A percentile compares a stretch with the other conserved stretches of the same genome.
Conservation (phyloP, 1,140 invertebrate species). For the Plectus sambesii region DNA sequence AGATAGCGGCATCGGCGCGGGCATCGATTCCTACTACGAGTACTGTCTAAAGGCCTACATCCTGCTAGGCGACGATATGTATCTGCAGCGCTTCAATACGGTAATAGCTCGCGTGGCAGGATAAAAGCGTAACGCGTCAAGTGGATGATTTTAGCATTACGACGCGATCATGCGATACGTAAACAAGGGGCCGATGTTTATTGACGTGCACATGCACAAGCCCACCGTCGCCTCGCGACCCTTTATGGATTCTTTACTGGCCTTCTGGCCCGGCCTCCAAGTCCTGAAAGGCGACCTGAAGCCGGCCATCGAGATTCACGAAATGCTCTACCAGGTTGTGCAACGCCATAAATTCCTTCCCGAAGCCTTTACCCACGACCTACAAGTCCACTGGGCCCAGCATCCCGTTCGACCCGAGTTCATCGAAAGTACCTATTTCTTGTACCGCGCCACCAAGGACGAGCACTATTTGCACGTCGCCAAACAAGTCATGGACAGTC, state of each 20-base stretch:
- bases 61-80: slow-evolving; percentile 66
- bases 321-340: slow-evolving; percentile 47
- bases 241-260: slow-evolving; percentile 91
- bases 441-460: slow-evolving; percentile 83
- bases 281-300: slow-evolving; percentile 81
- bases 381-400: slow-evolving; percentile 86
- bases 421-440: slow-evolving; percentile 90
- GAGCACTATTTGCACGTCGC: slow-evolving; percentile 88
- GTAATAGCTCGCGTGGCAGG: slow-evolving; percentile 37
- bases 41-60: slow-evolving; percentile 84
- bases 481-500: slow-evolving; percentile 71
- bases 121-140: background rate
- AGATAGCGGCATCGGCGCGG: slow-evolving; percentile 93
- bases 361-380: slow-evolving; percentile 85
- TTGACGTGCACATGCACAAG: slow-evolving; percentile 94
- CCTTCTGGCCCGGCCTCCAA: slow-evolving; percentile 90
- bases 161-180: slow-evolving; percentile 97
- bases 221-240: slow-evolving; percentile 85
- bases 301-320: slow-evolving; percentile 87
- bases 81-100: slow-evolving; percentile 79
- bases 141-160: slow-evolving; percentile 61
- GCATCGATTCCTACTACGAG: slow-evolving; percentile 97
- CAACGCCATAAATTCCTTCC: slow-evolving; percentile 93
- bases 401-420: slow-evolving; percentile 93
- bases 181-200: slow-evolving; percentile 73